These are phyloP conservation scores for Cercopithecus mona DNA, from an alignment of 2,113 vertebrate species.

Conservation along the genomic window DNA sequence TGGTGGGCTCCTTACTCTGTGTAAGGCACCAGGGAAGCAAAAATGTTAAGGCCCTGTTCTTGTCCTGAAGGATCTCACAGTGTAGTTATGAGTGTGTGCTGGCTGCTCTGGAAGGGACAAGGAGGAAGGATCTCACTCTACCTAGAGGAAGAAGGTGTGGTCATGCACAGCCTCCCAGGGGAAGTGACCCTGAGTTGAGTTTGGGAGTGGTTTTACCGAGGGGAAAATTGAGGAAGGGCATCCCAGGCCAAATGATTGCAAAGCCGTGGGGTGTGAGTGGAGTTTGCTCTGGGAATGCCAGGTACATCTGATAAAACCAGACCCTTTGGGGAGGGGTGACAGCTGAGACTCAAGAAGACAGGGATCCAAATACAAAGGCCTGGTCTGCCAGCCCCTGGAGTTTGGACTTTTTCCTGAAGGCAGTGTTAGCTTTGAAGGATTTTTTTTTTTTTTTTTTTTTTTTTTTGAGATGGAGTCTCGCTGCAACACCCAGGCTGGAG, in stretches of 20 bases:
- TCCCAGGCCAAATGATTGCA: background rate
- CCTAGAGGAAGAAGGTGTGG: background rate
- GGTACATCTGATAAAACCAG: fast-evolving
- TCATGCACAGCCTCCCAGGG: background rate
- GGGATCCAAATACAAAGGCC: background rate
- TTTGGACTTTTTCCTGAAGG: background rate
- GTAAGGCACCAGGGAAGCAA: background rate
- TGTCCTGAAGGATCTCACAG: background rate
- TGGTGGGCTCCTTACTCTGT: fast-evolving
- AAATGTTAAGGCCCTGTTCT: background rate
- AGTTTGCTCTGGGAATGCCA: background rate
- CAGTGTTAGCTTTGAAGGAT: background rate
- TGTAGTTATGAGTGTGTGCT: fast-evolving
- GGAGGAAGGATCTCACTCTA: background rate
- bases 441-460: too few species aligned
- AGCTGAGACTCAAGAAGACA: background rate
- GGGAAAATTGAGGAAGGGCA: background rate
- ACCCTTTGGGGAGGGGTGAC: background rate
- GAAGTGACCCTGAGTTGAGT: background rate
- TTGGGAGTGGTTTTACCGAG: background rate
- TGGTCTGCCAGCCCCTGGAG: background rate
- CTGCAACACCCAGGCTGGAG: too few species aligned
- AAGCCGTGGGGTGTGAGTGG: background rate
- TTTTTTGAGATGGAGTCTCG: too few species aligned
- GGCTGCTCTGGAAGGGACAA: background rate